phyloP scores from a whole-genome alignment of 2,797 vertebrate genomes.

The Tolypeutes matacus region DNA sequence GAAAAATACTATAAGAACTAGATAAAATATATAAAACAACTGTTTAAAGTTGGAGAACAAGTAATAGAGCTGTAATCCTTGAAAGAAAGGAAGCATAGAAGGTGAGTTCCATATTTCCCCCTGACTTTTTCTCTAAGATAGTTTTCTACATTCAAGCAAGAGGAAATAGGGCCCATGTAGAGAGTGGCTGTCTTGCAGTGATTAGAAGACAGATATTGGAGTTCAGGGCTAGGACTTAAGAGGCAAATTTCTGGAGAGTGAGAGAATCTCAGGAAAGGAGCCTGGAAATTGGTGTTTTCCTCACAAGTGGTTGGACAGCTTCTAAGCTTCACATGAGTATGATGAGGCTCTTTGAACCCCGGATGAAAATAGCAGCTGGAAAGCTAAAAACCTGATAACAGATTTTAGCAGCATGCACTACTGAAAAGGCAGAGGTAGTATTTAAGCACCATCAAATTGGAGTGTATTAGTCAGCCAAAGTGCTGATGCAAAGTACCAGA shows the following conservation, averaged over 20 bases:
- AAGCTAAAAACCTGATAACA: background rate
- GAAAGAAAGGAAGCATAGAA: background rate
- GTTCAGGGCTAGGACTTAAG: background rate
- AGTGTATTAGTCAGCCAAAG: background rate
- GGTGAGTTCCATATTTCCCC: background rate
- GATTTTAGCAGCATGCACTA: background rate
- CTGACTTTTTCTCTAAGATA: background rate
- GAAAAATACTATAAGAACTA: background rate
- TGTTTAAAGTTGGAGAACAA: background rate
- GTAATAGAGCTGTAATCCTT: rapidly evolving
- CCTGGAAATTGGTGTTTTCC: background rate
- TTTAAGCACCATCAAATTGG: background rate
- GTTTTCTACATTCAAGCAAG: background rate
- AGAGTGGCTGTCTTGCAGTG: background rate
- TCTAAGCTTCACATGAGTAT: background rate
- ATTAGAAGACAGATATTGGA: background rate
- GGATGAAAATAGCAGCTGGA: background rate
- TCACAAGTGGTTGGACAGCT: background rate
- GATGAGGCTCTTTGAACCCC: background rate
- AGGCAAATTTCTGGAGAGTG: background rate
- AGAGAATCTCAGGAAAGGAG: background rate
- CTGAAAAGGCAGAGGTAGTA: background rate
- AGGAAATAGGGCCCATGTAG: background rate
- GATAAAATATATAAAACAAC: background rate
- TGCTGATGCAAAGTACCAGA: too few species aligned